phyloP scores from a whole-genome alignment of 2,888 invertebrate genomes.

The Aelia acuminata region DNA sequence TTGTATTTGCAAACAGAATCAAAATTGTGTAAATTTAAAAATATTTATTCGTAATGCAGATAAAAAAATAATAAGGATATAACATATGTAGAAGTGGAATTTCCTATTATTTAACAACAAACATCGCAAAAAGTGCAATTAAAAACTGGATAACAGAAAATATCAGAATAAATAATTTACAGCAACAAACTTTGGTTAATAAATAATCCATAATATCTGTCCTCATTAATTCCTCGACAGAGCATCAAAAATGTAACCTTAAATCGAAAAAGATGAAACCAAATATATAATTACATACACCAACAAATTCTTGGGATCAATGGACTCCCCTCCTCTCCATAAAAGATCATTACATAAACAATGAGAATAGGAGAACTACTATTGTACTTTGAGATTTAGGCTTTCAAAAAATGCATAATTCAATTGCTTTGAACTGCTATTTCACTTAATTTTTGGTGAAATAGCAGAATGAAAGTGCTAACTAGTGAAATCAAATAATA shows the following conservation, averaged over 20 bases:
- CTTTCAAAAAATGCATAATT: background rate
- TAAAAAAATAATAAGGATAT: too few relatives aligned
- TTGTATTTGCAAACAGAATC: background rate
- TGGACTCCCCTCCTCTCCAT: background rate
- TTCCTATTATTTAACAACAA: too few relatives aligned
- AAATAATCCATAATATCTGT: too few relatives aligned
- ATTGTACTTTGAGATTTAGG: background rate
- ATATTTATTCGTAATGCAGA: too few relatives aligned
- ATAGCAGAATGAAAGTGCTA: background rate
- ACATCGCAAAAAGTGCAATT: too few relatives aligned
- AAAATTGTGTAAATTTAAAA: background rate
- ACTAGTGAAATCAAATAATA: background rate
- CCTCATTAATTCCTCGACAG: background rate
- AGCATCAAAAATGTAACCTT: background rate
- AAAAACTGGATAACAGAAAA: too few relatives aligned
- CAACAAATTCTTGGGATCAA: background rate
- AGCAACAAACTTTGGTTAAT: too few relatives aligned
- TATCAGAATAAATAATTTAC: too few relatives aligned
- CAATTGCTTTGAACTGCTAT: background rate
- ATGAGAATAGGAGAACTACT: background rate
- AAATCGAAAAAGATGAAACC: background rate
- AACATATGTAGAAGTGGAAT: too few relatives aligned
- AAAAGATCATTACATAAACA: background rate
- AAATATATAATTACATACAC: background rate
- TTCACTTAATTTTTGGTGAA: too few relatives aligned